Conservation (phyloP, 2,888 invertebrate species). For the Cetonia aurata region DNA sequence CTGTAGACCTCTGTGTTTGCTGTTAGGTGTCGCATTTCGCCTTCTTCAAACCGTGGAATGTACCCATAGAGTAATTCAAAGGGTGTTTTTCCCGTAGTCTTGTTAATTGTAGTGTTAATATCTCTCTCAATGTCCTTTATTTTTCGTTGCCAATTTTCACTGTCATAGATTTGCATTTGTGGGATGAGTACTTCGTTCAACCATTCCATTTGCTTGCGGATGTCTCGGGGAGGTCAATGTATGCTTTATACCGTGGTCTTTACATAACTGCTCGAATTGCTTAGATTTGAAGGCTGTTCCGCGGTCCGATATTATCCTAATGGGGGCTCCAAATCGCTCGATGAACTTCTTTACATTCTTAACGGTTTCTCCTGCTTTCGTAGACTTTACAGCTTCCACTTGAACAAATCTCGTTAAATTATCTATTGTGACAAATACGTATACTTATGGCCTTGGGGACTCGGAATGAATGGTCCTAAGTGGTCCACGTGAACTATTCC, state of each 20-base stretch:
- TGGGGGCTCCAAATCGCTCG: constrained; percentile 46
- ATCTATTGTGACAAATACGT: constrained; percentile 51
- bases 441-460: constrained; percentile 45
- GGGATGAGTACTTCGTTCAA: constrained; percentile 50
- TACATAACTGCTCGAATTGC: constrained; percentile 43
- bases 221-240: constrained; percentile 45
- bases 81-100: background rate
- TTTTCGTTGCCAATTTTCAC: constrained; percentile 2
- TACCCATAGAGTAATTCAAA: background rate
- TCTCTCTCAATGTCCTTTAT: background rate
- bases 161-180: constrained; percentile 43
- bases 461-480: constrained; percentile 50
- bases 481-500: constrained; percentile 52
- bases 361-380: constrained; percentile 35
- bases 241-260: constrained; percentile 47
- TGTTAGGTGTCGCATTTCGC: background rate
- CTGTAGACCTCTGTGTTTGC: background rate
- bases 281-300: constrained; percentile 44
- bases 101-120: background rate
- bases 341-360: constrained; percentile 45
- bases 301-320: background rate
- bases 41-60: background rate
- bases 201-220: constrained; percentile 56
- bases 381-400: constrained; percentile 47
- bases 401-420: constrained; percentile 50